Conservation (phyloP, 2,888 invertebrate species). For the Thera obeliscata region DNA sequence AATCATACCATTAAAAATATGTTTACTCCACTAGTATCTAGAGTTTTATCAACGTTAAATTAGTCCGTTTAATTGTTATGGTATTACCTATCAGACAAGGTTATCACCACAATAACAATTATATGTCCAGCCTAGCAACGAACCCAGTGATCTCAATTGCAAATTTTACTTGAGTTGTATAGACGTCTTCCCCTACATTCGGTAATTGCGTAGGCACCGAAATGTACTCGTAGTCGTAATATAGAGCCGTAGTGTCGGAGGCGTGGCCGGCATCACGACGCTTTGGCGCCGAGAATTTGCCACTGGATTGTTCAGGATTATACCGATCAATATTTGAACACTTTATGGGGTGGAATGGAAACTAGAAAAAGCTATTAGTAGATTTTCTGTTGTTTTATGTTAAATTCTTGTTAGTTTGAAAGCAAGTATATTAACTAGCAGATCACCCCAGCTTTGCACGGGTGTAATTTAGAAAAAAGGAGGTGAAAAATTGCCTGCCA, state of each 20-base stretch:
- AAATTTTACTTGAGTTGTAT: constrained; percentile 48
- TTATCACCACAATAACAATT: constrained; percentile 33
- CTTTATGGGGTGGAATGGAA: constrained; percentile 42
- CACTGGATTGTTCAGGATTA: constrained; percentile 65
- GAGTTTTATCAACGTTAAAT: not conserved
- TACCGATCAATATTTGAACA: constrained; percentile 48
- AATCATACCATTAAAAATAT: too few relatives aligned
- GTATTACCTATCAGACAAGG: constrained; percentile 25
- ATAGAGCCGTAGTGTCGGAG: constrained; percentile 64
- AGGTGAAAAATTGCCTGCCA: too few relatives aligned
- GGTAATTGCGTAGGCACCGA: constrained; percentile 56
- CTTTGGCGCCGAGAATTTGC: constrained; percentile 71
- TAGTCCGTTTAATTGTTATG: constrained; percentile 14
- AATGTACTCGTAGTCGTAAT: constrained; percentile 46
- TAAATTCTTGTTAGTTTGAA: not conserved
- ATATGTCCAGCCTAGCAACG: constrained; percentile 21
- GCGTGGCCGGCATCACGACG: constrained; percentile 78
- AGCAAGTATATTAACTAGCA: not conserved
- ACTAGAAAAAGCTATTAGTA: constrained; percentile 37
- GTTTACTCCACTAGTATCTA: too few relatives aligned
- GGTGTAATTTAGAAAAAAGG: too few relatives aligned
- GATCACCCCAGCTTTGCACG: not conserved
- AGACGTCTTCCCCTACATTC: constrained; percentile 51
- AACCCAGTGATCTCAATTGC: constrained; percentile 45
- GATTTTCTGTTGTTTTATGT: not conserved